phyloP scores from a whole-genome alignment of 1,140 invertebrate genomes.

The Drosophila pruinosa region DNA sequence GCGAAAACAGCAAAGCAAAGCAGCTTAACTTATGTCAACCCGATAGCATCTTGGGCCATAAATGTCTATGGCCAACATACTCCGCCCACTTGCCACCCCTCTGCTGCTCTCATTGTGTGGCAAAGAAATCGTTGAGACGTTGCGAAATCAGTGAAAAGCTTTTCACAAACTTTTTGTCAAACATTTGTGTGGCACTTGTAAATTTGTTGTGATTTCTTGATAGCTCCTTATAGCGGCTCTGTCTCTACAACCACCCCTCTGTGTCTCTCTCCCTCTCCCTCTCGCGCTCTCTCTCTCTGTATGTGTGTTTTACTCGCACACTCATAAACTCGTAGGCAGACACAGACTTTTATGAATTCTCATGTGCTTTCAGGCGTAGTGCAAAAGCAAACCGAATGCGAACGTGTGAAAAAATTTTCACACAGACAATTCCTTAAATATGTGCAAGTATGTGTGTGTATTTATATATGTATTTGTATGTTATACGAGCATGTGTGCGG shows the following conservation, averaged over 20 bases:
- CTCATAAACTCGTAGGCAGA: constrained; percentile 32
- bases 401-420: constrained; percentile 62
- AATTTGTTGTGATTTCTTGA: constrained; percentile 82
- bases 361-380: constrained; percentile 67
- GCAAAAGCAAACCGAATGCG: constrained; percentile 52
- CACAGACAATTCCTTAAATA: constrained; percentile 35
- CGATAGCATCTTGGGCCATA: constrained; percentile 76
- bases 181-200: constrained; percentile 81
- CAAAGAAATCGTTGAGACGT: constrained; percentile 75
- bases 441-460: neutral
- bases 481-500: no score
- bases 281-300: neutral
- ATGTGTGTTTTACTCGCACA: neutral
- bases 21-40: constrained; percentile 81
- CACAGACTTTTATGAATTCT: constrained; percentile 73
- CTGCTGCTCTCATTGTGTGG: neutral
- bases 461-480: no score
- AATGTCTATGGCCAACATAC: constrained; percentile 63
- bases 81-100: neutral
- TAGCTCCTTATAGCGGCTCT: constrained; percentile 70
- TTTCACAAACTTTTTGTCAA: constrained; percentile 80
- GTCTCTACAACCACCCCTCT: neutral
- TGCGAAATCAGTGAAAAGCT: constrained; percentile 79
- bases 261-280: neutral
- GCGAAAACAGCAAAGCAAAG: constrained; percentile 69